These are phyloP conservation scores for Gymnocypris eckloni DNA, from an alignment of 2,797 vertebrate genomes.

Conservation along the genomic window DNA sequence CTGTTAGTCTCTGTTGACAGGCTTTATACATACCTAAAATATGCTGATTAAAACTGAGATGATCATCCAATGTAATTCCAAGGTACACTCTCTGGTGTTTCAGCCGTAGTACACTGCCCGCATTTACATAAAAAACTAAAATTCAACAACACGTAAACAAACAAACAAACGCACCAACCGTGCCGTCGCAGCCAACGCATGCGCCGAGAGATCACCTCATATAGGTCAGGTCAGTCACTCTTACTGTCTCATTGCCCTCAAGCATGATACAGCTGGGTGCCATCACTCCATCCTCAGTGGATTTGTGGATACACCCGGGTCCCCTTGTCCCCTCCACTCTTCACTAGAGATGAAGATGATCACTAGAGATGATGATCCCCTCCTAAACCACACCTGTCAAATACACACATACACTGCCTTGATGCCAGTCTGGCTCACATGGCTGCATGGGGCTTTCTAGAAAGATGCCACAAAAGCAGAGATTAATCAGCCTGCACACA, in stretches of 20 bases:
- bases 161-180: too few species aligned
- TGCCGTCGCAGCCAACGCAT: too few species aligned
- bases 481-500: slow-evolving; percentile 62
- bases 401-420: slow-evolving; percentile 23
- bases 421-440: slow-evolving; percentile 40
- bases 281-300: slow-evolving; percentile 14
- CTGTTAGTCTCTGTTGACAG: too few species aligned
- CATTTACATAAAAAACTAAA: too few species aligned
- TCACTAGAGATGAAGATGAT: slow-evolving; percentile 40
- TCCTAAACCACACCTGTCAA: slow-evolving; percentile 72
- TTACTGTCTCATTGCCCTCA: not conserved
- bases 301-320: slow-evolving; percentile 51
- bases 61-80: too few species aligned
- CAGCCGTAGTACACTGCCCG: too few species aligned
- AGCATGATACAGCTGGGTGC: slow-evolving; percentile 7
- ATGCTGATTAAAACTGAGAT: too few species aligned
- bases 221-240: not conserved
- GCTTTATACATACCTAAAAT: too few species aligned
- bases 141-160: too few species aligned
- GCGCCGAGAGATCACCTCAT: not conserved
- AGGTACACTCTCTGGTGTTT: too few species aligned
- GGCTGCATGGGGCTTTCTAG: slow-evolving; percentile 66
- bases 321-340: slow-evolving; percentile 35
- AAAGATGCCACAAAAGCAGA: slow-evolving; percentile 67
- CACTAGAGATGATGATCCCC: too few species aligned